Percentiles rank a stretch among this genome's conserved stretches.
Evolutionary conservation across 2,888 invertebrate genomes (phyloP).

Genomic region (Andrena chrysosceles): DNA sequence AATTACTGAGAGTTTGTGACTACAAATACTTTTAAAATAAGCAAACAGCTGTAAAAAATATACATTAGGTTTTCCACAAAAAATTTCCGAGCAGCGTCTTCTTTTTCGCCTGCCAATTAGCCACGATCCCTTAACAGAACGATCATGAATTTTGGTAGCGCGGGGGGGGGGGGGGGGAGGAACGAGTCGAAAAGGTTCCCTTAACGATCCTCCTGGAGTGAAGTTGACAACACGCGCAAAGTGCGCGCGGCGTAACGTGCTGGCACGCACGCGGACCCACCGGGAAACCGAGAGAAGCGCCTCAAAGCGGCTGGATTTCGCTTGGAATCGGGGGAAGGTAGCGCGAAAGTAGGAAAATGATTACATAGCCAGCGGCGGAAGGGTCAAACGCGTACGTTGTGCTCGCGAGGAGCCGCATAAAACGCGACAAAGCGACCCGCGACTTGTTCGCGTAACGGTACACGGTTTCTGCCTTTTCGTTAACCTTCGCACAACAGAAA

Average conservation of each 20-base stretch:
- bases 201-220: slow-evolving; percentile 41
- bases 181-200: slow-evolving; percentile 38
- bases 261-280: slow-evolving; percentile 25
- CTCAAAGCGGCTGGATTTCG: slow-evolving; percentile 39
- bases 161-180: neutral
- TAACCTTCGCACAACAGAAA: slow-evolving; percentile 41
- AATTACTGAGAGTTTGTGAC: no score
- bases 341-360: slow-evolving; percentile 46
- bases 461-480: slow-evolving; percentile 15
- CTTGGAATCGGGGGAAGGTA: slow-evolving; percentile 8
- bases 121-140: no score
- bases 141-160: neutral
- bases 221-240: slow-evolving; percentile 51
- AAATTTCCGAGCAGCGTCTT: no score
- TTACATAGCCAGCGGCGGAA: slow-evolving; percentile 49
- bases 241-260: slow-evolving; percentile 46
- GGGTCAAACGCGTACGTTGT: slow-evolving; percentile 60
- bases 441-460: slow-evolving; percentile 25
- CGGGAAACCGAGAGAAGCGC: slow-evolving; percentile 58
- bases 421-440: slow-evolving; percentile 53
- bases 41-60: no score
- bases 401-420: slow-evolving; percentile 33
- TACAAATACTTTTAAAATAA: no score
- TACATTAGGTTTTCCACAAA: no score
- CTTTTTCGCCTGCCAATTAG: no score